phyloP scores from a whole-genome alignment of 2,797 vertebrate genomes.

The Coregonus sp. region DNA sequence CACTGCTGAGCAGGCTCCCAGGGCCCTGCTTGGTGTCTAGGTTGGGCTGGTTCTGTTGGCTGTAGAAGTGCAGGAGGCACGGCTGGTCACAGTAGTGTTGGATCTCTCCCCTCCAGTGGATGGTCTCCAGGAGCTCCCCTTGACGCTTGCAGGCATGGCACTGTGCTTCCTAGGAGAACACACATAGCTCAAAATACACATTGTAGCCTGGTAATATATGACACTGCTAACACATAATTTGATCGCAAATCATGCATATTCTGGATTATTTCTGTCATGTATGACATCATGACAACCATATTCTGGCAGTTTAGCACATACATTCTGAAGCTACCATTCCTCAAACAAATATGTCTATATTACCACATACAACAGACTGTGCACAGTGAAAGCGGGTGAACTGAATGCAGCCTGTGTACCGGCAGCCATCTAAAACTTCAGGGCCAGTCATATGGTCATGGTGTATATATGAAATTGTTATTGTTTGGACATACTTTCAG shows the following conservation, averaged over 20 bases:
- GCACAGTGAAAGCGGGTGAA: too few relatives aligned
- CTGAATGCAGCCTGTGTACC: too few relatives aligned
- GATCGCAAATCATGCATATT: too few relatives aligned
- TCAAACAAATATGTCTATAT: not conserved
- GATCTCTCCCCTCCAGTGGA: conserved; percentile 85
- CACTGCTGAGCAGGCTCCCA: conserved; percentile 83
- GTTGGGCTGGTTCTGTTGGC: conserved; percentile 85
- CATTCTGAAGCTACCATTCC: too few relatives aligned
- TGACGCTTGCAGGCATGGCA: conserved; percentile 85
- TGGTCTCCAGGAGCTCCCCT: conserved; percentile 83
- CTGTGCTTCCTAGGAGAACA: conserved; percentile 72
- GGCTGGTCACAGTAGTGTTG: conserved; percentile 87
- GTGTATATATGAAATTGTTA: not conserved
- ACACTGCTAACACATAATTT: too few relatives aligned
- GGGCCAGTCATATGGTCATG: not conserved
- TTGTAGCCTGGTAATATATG: too few relatives aligned
- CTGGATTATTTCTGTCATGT: too few relatives aligned
- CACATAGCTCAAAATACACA: too few relatives aligned
- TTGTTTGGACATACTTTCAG: conserved; percentile 77
- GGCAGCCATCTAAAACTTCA: not conserved
- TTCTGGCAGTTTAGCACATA: too few relatives aligned
- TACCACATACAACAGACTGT: not conserved
- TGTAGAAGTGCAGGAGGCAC: conserved; percentile 84
- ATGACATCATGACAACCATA: too few relatives aligned
- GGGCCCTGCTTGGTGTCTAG: conserved; percentile 83